A percentile compares a stretch with the other conserved stretches of the same genome.
phyloP scores from a whole-genome alignment of 2,888 invertebrate species.

The Mantis religiosa region DNA sequence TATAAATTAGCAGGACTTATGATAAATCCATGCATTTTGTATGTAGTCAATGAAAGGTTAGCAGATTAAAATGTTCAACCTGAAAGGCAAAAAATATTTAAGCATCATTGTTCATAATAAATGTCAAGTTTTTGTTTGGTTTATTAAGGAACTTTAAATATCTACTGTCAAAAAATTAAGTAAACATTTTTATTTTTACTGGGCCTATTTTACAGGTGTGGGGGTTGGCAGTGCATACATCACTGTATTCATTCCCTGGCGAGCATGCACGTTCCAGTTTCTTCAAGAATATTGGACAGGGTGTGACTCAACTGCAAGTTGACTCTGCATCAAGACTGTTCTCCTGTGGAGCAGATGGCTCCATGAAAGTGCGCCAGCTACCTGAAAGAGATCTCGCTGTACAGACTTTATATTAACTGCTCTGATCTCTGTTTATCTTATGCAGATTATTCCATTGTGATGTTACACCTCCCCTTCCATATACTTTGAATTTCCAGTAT shows the following conservation, averaged over 20 bases:
- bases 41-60: no score
- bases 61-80: no score
- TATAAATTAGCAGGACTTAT: no score
- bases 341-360: constrained; percentile 98
- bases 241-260: constrained; percentile 82
- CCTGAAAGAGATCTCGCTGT: constrained; percentile 71
- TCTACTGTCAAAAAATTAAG: no score
- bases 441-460: neutral
- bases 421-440: neutral
- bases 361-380: constrained; percentile 93
- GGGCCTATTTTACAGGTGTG: constrained; percentile 65
- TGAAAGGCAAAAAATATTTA: no score
- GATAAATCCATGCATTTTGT: no score
- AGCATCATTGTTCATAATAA: no score
- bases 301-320: constrained; percentile 91
- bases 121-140: no score
- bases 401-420: constrained; percentile 49
- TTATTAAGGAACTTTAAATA: no score
- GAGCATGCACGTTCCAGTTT: constrained; percentile 95
- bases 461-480: neutral
- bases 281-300: constrained; percentile 96
- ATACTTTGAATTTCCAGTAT: neutral
- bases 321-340: constrained; percentile 86
- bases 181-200: no score
- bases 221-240: constrained; percentile 82